Evolutionary conservation across 2,113 vertebrate species (phyloP).

Genomic region (Meles meles): DNA sequence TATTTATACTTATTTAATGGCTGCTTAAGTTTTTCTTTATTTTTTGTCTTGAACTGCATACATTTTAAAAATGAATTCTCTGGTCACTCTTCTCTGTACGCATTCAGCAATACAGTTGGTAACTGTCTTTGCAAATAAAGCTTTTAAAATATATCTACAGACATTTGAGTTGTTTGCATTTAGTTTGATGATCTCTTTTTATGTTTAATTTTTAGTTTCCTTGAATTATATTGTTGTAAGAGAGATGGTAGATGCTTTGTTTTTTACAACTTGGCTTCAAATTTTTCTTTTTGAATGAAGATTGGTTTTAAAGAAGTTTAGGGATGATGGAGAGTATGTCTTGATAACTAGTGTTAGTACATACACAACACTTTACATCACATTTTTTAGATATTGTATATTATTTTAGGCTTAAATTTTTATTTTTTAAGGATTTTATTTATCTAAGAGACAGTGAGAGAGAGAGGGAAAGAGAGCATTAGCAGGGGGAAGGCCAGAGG

Average conservation of each 20-base stretch:
- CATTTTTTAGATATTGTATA: not conserved
- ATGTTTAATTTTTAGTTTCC: not conserved
- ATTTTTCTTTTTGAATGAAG: not conserved
- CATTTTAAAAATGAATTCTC: not conserved
- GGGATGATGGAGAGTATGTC: not conserved
- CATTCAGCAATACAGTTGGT: not conserved
- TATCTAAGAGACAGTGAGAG: no score
- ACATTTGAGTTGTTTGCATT: not conserved
- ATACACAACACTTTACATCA: not conserved
- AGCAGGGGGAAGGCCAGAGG: no score
- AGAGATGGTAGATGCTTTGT: not conserved
- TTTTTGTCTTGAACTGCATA: not conserved
- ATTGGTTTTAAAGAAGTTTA: slow-evolving; percentile 16
- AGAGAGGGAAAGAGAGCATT: no score
- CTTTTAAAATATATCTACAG: not conserved
- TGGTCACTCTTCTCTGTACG: not conserved
- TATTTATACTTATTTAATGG: not conserved
- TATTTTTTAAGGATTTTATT: no score
- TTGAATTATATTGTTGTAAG: not conserved
- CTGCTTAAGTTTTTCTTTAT: not conserved
- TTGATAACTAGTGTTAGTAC: not conserved
- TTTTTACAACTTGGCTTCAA: not conserved
- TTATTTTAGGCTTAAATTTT: not conserved
- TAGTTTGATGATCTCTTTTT: not conserved
- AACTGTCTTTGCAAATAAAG: not conserved